Evolutionary conservation across 92 coral and sea anemone species (phyloP).

Genomic region (Virgularia gustaviana): DNA sequence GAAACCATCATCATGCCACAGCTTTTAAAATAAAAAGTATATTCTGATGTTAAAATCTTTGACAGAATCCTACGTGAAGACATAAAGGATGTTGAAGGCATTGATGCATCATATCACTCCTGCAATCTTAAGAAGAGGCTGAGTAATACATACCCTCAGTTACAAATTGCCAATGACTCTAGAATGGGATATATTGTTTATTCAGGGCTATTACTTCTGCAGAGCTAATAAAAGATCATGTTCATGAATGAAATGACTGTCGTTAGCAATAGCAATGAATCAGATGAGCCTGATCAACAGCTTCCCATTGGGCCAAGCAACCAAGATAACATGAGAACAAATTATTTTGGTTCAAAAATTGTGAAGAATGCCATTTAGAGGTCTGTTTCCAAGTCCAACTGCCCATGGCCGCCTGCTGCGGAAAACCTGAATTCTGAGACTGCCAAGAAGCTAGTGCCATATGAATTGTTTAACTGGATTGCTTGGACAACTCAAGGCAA

Average conservation of each 20-base stretch:
- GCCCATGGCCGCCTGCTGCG: background rate
- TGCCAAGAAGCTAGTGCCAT: background rate
- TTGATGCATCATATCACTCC: slow-evolving; percentile 1
- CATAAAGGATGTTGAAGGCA: slow-evolving; percentile 1
- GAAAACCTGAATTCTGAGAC: slow-evolving; percentile 3
- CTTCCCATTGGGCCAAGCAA: background rate
- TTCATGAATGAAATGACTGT: background rate
- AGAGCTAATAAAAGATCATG: slow-evolving; percentile 7
- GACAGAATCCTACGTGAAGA: slow-evolving; percentile 12
- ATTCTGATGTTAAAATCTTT: background rate
- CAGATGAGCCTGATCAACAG: background rate
- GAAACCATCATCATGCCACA: slow-evolving; percentile 3
- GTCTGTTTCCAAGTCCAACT: background rate
- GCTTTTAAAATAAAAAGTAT: background rate
- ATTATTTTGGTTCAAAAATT: background rate
- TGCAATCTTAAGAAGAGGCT: slow-evolving; percentile 16
- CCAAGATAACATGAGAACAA: slow-evolving; percentile 15
- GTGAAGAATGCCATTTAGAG: background rate
- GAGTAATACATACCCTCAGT: slow-evolving; percentile 3
- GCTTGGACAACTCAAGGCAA: slow-evolving; percentile 16
- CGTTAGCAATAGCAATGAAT: slow-evolving; percentile 4
- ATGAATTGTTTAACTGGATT: slow-evolving; percentile 5
- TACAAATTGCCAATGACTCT: slow-evolving; percentile 5
- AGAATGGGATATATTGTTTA: slow-evolving; percentile 15
- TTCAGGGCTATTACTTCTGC: slow-evolving; percentile 12